phyloP scores from a whole-genome alignment of 2,797 vertebrate genomes.

The Enteromius anoplus region DNA sequence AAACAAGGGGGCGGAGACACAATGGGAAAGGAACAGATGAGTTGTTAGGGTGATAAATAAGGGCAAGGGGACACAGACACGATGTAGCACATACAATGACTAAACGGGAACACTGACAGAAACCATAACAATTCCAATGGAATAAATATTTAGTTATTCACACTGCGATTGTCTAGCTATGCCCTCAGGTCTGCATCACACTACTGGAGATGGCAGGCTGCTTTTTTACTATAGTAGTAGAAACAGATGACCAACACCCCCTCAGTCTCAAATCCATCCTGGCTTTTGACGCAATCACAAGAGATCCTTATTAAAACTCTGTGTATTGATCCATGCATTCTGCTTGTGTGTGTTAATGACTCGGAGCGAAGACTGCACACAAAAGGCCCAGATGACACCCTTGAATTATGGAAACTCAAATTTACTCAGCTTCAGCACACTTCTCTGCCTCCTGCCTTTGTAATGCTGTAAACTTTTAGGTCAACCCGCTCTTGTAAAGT shows the following conservation, averaged over 20 bases:
- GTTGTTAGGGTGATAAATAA: too few species aligned
- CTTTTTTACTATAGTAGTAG: conserved; percentile 50
- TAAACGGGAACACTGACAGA: too few species aligned
- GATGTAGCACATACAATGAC: too few species aligned
- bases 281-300: conserved; percentile 21
- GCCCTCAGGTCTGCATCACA: conserved; percentile 44
- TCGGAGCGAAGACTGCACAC: conserved; percentile 18
- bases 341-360: conserved; percentile 18
- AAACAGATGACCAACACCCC: conserved; percentile 41
- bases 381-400: not conserved
- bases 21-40: too few species aligned
- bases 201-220: conserved; percentile 58
- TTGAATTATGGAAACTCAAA: conserved; percentile 19
- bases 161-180: conserved; percentile 47
- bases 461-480: not conserved
- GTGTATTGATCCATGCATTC: conserved; percentile 39
- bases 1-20: too few species aligned
- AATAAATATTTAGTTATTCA: conserved; percentile 57
- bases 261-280: conserved; percentile 34
- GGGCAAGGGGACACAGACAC: too few species aligned
- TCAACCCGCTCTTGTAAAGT: conserved; percentile 7
- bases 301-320: conserved; percentile 42
- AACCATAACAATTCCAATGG: conserved; percentile 13
- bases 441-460: not conserved
- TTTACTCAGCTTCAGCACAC: conserved; percentile 20